Conservation (phyloP, 2,113 vertebrate genomes). For the Tragelaphus scriptus region DNA sequence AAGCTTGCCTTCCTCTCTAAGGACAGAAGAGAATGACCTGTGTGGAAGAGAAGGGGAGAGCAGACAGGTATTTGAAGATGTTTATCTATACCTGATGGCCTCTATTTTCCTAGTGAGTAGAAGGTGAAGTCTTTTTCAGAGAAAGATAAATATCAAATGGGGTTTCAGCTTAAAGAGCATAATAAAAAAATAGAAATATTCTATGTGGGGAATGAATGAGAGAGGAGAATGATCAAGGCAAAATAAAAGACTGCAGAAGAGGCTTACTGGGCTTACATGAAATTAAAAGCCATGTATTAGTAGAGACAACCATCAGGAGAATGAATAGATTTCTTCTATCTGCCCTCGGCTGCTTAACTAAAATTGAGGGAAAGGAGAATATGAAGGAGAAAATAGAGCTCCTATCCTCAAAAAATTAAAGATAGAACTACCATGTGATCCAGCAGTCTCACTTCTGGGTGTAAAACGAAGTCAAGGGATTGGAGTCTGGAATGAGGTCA, state of each 20-base stretch:
- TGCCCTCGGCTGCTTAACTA: background rate
- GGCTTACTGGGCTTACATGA: too few species aligned
- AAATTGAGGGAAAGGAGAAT: background rate
- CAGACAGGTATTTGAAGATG: background rate
- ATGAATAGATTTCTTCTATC: background rate
- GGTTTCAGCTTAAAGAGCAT: background rate
- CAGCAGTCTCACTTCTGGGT: background rate
- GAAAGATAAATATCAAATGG: background rate
- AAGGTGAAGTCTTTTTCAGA: background rate
- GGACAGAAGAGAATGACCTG: background rate
- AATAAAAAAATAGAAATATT: background rate
- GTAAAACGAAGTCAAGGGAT: background rate
- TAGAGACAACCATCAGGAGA: background rate
- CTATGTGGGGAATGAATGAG: background rate
- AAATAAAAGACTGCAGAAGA: background rate
- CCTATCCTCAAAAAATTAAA: background rate
- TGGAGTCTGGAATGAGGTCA: background rate
- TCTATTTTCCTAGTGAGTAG: background rate
- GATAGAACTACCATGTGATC: background rate
- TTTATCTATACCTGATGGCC: background rate
- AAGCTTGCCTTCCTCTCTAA: background rate
- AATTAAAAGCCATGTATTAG: background rate
- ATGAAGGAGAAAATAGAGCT: background rate
- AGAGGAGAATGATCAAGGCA: background rate
- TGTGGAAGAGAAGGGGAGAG: background rate